Evolutionary conservation across 2,113 vertebrate species (phyloP).

Genomic region (Chascanopsetta lugubris): DNA sequence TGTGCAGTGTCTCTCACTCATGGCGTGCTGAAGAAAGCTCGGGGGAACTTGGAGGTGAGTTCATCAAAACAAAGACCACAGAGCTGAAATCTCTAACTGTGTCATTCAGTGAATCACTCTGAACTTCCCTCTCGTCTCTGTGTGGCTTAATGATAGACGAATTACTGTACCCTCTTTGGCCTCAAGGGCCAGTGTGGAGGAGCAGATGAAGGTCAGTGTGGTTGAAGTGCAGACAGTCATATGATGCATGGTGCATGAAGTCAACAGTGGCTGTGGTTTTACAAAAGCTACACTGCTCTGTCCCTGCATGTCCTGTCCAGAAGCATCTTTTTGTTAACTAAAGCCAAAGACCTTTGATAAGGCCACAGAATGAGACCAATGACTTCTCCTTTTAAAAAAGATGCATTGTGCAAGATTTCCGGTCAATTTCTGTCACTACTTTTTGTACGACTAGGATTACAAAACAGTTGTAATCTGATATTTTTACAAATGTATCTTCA

Average conservation of each 20-base stretch:
- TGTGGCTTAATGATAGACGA: constrained; percentile 70
- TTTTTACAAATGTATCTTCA: too few relatives aligned
- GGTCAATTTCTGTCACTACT: too few relatives aligned
- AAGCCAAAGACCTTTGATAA: too few relatives aligned
- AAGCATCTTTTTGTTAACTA: too few relatives aligned
- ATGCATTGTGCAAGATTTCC: too few relatives aligned
- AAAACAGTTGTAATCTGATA: too few relatives aligned
- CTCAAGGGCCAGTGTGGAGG: constrained; percentile 75
- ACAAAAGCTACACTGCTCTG: too few relatives aligned
- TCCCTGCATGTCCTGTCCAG: too few relatives aligned
- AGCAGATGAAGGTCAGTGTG: constrained; percentile 79
- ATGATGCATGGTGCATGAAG: constrained; percentile 61
- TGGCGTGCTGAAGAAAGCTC: constrained; percentile 90
- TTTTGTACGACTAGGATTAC: too few relatives aligned
- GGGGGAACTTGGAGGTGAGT: constrained; percentile 94
- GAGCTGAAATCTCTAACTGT: neutral
- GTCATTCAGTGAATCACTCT: constrained; percentile 39
- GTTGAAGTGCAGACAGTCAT: constrained; percentile 17
- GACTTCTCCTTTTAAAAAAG: too few relatives aligned
- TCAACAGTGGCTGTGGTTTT: neutral
- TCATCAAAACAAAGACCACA: neutral
- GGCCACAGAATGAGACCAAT: too few relatives aligned
- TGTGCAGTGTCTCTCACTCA: constrained; percentile 89
- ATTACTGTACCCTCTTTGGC: constrained; percentile 77
- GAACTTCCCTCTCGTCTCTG: constrained; percentile 36